phyloP scores from a whole-genome alignment of 2,888 invertebrate species.

The Yponomeuta cagnagella region DNA sequence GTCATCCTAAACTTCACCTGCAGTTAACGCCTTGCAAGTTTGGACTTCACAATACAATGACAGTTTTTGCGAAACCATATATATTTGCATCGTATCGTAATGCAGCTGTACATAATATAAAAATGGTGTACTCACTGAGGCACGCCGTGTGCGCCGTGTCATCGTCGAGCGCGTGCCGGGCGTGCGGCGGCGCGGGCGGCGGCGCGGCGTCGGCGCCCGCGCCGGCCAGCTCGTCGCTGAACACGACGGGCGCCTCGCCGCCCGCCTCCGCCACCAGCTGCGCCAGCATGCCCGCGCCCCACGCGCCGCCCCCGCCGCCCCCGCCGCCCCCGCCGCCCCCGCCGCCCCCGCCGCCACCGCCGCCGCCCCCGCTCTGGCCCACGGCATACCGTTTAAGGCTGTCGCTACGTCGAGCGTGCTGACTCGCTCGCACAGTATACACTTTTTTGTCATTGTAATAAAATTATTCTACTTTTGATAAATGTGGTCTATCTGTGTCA shows the following conservation, averaged over 20 bases:
- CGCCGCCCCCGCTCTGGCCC: slow-evolving; percentile 17
- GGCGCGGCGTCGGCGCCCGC: slow-evolving; percentile 36
- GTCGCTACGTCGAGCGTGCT: too few relatives aligned
- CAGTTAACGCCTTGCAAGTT: too few relatives aligned
- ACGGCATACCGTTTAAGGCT: too few relatives aligned
- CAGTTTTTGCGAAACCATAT: too few relatives aligned
- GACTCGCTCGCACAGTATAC: too few relatives aligned
- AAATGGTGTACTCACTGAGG: slow-evolving; percentile 80
- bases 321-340: slow-evolving; percentile 76
- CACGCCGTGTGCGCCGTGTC: slow-evolving; percentile 96
- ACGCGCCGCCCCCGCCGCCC: slow-evolving; percentile 24
- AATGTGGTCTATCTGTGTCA: too few relatives aligned
- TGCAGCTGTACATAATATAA: too few relatives aligned
- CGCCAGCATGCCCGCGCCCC: slow-evolving; percentile 84
- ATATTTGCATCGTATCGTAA: too few relatives aligned
- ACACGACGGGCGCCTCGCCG: slow-evolving; percentile 95
- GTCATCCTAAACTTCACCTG: too few relatives aligned
- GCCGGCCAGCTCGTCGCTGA: slow-evolving; percentile 92
- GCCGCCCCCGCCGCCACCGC: slow-evolving; percentile 80
- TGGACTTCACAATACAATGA: too few relatives aligned
- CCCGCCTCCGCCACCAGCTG: slow-evolving; percentile 95
- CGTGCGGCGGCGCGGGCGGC: slow-evolving; percentile 70
- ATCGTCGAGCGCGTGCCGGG: slow-evolving; percentile 90
- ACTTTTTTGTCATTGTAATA: too few relatives aligned
- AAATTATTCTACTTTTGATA: too few relatives aligned